Evolutionary conservation across 1,140 invertebrate genomes (phyloP).

Genomic region (Hycleus phaleratus): DNA sequence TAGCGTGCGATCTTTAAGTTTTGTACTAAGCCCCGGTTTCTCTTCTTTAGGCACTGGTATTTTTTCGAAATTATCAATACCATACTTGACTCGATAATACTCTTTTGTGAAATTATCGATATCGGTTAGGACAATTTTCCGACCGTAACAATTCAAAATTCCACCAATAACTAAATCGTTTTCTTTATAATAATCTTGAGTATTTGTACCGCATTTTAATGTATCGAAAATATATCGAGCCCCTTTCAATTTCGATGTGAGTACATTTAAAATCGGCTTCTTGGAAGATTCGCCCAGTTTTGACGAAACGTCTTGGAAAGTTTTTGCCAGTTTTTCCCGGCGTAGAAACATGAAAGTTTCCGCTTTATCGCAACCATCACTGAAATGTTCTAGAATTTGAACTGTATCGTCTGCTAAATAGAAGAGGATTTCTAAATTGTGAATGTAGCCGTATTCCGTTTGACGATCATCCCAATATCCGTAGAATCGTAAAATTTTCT

Average conservation of each 20-base stretch:
- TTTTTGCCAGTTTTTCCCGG: slow-evolving; percentile 70
- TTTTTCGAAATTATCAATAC: slow-evolving; percentile 52
- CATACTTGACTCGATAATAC: slow-evolving; percentile 59
- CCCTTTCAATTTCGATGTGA: slow-evolving; percentile 49
- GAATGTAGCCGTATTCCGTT: slow-evolving; percentile 62
- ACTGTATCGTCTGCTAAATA: slow-evolving; percentile 84
- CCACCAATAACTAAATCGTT: slow-evolving; percentile 71
- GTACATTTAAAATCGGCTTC: slow-evolving; percentile 57
- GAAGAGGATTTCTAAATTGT: slow-evolving; percentile 69
- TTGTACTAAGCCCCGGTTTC: slow-evolving; percentile 33
- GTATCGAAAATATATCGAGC: slow-evolving; percentile 56
- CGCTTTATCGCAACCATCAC: slow-evolving; percentile 58
- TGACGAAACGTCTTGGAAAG: slow-evolving; percentile 47
- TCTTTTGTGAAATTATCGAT: slow-evolving; percentile 82
- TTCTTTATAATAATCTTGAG: slow-evolving; percentile 59
- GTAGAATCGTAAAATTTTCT: slow-evolving; percentile 71
- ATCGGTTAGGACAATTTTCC: slow-evolving; percentile 72
- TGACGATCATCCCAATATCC: slow-evolving; percentile 85
- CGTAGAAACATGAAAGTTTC: slow-evolving; percentile 61
- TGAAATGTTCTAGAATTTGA: slow-evolving; percentile 72
- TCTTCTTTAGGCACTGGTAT: slow-evolving; percentile 43
- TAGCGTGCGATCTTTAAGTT: slow-evolving; percentile 46
- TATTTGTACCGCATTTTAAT: slow-evolving; percentile 44
- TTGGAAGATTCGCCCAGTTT: slow-evolving; percentile 48
- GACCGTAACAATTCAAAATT: slow-evolving; percentile 68